Conservation (phyloP, 64 coral and sea anemone species). For the Cladopsammia gracilis region DNA sequence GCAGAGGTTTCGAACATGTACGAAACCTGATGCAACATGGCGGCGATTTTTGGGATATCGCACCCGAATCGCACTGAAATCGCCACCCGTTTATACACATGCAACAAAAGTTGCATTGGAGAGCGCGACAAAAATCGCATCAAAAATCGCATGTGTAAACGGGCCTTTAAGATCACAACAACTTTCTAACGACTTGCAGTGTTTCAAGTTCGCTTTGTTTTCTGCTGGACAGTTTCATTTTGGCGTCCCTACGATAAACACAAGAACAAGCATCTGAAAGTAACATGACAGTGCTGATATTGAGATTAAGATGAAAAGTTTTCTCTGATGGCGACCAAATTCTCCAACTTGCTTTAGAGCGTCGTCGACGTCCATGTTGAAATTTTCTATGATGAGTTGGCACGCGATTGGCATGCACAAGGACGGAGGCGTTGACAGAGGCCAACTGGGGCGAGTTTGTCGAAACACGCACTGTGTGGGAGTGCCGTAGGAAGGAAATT, state of each 20-base stretch:
- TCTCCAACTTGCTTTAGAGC: slow-evolving; percentile 76
- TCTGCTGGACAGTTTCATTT: slow-evolving; percentile 75
- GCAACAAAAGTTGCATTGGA: too few relatives aligned
- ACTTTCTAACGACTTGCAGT: slow-evolving; percentile 64
- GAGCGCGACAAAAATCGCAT: too few relatives aligned
- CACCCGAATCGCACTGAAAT: too few relatives aligned
- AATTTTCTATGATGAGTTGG: neutral
- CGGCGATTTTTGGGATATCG: too few relatives aligned
- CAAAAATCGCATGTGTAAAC: too few relatives aligned
- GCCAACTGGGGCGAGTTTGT: too few relatives aligned
- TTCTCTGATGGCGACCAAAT: slow-evolving; percentile 85
- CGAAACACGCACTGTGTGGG: too few relatives aligned
- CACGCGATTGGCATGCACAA: neutral
- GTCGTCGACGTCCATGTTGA: slow-evolving; percentile 73
- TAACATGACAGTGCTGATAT: slow-evolving; percentile 62
- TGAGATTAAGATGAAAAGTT: slow-evolving; percentile 67
- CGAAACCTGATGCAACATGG: too few relatives aligned
- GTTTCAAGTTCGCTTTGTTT: slow-evolving; percentile 15
- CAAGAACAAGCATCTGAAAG: slow-evolving; percentile 72
- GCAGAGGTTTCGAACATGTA: too few relatives aligned
- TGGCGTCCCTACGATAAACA: slow-evolving; percentile 68
- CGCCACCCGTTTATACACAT: too few relatives aligned
- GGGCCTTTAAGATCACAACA: slow-evolving; percentile 48
- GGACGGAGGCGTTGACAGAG: too few relatives aligned
- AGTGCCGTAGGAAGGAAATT: too few relatives aligned